These are phyloP conservation scores for Columbina picui DNA, from an alignment of 2,113 vertebrate species.

Conservation along the genomic window DNA sequence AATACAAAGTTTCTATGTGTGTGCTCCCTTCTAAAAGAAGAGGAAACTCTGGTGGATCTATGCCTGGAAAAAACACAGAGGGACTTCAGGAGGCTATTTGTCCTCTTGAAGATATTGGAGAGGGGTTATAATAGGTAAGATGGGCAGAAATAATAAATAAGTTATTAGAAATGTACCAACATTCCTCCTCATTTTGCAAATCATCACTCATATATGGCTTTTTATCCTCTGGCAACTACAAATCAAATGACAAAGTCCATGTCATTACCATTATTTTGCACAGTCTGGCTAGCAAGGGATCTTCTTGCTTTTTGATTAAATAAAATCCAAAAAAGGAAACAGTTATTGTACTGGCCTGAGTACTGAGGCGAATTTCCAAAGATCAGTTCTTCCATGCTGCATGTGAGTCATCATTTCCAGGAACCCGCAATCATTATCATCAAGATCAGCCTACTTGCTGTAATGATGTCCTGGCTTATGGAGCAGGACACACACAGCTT, in stretches of 20 bases:
- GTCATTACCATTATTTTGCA: neutral
- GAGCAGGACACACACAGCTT: neutral
- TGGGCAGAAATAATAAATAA: neutral
- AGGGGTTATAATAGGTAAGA: neutral
- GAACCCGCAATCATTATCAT: neutral
- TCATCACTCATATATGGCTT: neutral
- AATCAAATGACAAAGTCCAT: neutral
- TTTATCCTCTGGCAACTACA: neutral
- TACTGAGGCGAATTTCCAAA: neutral
- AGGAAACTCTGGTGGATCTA: neutral
- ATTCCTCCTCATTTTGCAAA: neutral
- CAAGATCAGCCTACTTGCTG: neutral
- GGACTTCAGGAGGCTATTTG: neutral
- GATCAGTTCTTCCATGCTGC: neutral
- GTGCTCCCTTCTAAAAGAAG: neutral
- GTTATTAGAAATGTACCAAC: neutral
- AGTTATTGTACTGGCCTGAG: neutral
- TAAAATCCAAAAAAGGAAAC: neutral
- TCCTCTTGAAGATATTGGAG: neutral
- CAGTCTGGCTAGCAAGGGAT: neutral
- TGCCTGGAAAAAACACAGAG: neutral
- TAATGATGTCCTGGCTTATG: neutral
- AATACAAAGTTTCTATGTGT: neutral
- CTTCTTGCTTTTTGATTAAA: neutral
- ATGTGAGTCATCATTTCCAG: neutral